Base-by-base conservation (phyloP, 2,797 vertebrate species). In the Enteromius trimaculatus region DNA sequence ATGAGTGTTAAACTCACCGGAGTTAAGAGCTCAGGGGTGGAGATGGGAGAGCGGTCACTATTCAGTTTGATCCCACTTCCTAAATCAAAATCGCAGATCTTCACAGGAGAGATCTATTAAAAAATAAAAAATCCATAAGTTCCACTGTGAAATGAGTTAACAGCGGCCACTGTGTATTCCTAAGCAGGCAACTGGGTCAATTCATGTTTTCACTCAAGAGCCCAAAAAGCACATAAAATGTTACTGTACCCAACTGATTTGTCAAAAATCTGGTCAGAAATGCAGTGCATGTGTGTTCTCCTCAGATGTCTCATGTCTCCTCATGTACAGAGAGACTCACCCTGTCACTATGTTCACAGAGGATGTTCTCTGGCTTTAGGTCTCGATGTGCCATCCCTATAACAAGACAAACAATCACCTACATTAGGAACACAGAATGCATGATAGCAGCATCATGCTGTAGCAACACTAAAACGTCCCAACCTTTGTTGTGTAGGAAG, bases 401-500 rank as follows among this genome's bases (percentile, higher is more conserved):
- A 60, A 47, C 21, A 58, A 34, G 3, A 5, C 2, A 55, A 66
- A 9, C 51, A 37, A 55, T 66, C 29, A 51, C 8, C 23, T 34
- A 51, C 16, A 26, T n/a, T 29, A 26, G 7, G 19, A 29, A 65
- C 19, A 23, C 2, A 64, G 4, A 34, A n/a, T 16, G n/a, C 58
- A 34, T 37, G 2, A 23, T 70, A 9, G 13, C 11, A 44, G 39
- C 53, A 71, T 55, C 9, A 17, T 11, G 6, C 31, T 66, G 47
- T 3, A 23, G 23, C 6, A 75, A 34, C 23, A 42, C n/a, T 17
- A 14, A 75, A 44, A 75, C 21, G 19, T 26, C 26, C 37, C 21
- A n/a, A 98, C 98, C 98, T 94, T 99, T 99, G 92, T 98, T 98
- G 92, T 99, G 98, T 90, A 99, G 94, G 86, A 98, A 99, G 91